These are phyloP conservation scores for Aphelocoma californica DNA, from an alignment of 2,797 vertebrate species.

Conservation along the genomic window DNA sequence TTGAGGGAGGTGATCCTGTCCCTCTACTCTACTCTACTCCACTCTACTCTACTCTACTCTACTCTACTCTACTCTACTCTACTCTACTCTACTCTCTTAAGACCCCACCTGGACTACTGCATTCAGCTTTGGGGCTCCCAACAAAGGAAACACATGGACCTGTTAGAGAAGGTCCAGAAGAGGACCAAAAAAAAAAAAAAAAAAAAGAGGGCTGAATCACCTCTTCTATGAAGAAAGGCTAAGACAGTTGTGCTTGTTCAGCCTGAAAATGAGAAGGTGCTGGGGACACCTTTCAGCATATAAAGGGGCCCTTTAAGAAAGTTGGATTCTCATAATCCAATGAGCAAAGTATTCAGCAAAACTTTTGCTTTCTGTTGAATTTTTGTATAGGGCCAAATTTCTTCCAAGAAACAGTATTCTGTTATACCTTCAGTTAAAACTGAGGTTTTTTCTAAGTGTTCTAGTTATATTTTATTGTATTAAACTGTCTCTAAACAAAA, in stretches of 20 bases:
- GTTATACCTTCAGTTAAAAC: not conserved
- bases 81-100: not conserved
- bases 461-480: not conserved
- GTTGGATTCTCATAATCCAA: not conserved
- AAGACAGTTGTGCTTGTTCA: not conserved
- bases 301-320: not conserved
- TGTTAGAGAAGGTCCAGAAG: not conserved
- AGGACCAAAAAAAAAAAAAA: fast-evolving
- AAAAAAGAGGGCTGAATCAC: not conserved
- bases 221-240: not conserved
- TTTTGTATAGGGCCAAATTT: not conserved
- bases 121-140: not conserved
- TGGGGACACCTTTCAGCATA: not conserved
- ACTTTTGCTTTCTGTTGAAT: not conserved
- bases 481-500: not conserved
- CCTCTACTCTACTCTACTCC: not conserved
- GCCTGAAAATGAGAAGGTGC: not conserved
- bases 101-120: not conserved
- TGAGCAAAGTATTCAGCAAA: not conserved
- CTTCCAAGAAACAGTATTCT: not conserved
- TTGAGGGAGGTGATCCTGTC: not conserved
- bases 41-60: no score
- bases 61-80: not conserved
- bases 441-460: not conserved
- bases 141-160: not conserved